Evolutionary conservation across 2,797 vertebrate genomes (phyloP).

Genomic region (Nyctalus aviator): DNA sequence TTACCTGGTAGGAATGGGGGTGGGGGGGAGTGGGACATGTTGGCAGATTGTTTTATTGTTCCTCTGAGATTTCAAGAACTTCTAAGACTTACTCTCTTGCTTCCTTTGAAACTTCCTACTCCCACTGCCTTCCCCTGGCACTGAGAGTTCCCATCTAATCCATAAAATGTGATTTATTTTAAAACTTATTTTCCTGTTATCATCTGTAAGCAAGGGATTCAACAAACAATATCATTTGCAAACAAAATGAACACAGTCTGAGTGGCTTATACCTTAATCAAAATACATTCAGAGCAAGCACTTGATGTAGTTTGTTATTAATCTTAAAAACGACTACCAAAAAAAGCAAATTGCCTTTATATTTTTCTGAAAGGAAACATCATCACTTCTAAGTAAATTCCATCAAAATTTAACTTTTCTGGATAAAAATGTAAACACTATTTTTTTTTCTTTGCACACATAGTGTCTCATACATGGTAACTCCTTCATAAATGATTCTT

Average conservation of each 20-base stretch:
- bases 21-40: fast-evolving
- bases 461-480: not conserved
- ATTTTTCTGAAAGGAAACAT: conserved; percentile 56
- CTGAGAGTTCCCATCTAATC: not conserved
- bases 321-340: conserved; percentile 9
- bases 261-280: conserved; percentile 37
- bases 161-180: not conserved
- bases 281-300: not conserved
- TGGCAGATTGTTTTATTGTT: not conserved
- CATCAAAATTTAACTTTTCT: conserved; percentile 40
- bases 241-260: conserved; percentile 3
- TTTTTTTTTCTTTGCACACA: conserved; percentile 40
- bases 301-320: not conserved
- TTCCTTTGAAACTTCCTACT: not conserved
- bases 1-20: not conserved
- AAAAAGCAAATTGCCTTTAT: conserved; percentile 20
- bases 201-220: conserved; percentile 2
- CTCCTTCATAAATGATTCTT: not conserved
- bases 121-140: not conserved
- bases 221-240: conserved; percentile 32
- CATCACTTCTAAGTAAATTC: not conserved
- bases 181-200: conserved; percentile 11
- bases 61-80: not conserved
- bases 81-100: not conserved
- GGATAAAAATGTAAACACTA: not conserved